Percentiles rank a stretch among this genome's conserved stretches.
These are phyloP conservation scores for Heterotis niloticus DNA, from an alignment of 2,113 vertebrate species.

Conservation along the genomic window DNA sequence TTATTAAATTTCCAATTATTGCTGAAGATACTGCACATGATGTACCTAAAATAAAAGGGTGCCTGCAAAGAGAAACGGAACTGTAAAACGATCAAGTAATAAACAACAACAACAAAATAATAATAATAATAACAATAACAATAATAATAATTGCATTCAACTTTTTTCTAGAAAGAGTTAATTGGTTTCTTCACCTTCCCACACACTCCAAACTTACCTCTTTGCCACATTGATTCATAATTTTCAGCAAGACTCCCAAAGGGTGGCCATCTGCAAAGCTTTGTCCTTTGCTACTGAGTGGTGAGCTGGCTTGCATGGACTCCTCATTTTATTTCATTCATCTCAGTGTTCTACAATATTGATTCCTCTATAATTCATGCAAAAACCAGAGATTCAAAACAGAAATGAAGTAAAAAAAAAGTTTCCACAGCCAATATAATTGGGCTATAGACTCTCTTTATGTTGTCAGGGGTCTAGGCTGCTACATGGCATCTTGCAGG, in stretches of 20 bases:
- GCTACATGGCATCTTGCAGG: neutral
- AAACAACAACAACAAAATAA: too few relatives aligned
- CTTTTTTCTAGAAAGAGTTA: too few relatives aligned
- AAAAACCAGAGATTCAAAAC: neutral
- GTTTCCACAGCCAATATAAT: too few relatives aligned
- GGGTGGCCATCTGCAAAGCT: constrained; percentile 23
- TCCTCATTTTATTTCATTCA: constrained; percentile 31
- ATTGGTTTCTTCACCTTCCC: too few relatives aligned
- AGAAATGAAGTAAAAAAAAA: neutral
- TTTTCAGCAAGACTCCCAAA: constrained; percentile 26
- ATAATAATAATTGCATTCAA: too few relatives aligned
- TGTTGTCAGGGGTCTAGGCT: neutral
- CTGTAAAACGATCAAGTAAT: too few relatives aligned
- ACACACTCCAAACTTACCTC: too few relatives aligned
- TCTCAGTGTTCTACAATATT: constrained; percentile 41
- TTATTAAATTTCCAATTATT: too few relatives aligned
- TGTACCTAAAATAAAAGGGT: too few relatives aligned
- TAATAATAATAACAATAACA: too few relatives aligned
- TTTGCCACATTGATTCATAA: neutral
- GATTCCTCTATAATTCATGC: constrained; percentile 40
- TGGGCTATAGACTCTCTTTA: neutral
- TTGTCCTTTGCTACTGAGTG: constrained; percentile 32
- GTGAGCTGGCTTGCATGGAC: constrained; percentile 34
- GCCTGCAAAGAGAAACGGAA: too few relatives aligned
- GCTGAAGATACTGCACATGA: too few relatives aligned